Base-by-base conservation (phyloP, 2,797 vertebrate species). In the Schizothorax lantsangensis region DNA sequence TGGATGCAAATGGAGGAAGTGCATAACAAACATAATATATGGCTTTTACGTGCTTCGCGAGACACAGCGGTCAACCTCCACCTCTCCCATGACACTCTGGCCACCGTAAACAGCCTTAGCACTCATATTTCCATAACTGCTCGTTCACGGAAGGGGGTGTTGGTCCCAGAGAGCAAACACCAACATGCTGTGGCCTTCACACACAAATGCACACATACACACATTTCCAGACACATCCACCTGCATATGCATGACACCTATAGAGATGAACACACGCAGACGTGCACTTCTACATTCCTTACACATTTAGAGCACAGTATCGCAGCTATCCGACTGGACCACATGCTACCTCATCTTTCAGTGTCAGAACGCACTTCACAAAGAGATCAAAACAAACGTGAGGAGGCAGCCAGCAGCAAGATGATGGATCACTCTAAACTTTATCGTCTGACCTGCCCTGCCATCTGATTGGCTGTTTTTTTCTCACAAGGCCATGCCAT, bases 321-420 rank as follows among this genome's bases (percentile, higher is more conserved):
- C 14, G 15, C 59, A 66, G 40, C 45, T 38, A 66, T 71, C 83
- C 2, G 79, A 89, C 79, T 83, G 47, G 49, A 89, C 92, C 93
- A 93, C 92, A 94, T 90, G 93, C 89, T 90, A 90, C 93, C 91
- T 94, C 94, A 94, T 95, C 94, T 91, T 92, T 96, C 95, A 95
- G 93, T 95, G 94, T 95, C 94, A 94, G 91, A 6, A 66, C 75
- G 75, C 62, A 88, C 91, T 88, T 86, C 89, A 93, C 92, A 93
- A 93, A 95, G 92, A 95, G 93, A 94, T 95, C 94, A 93, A 93
- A 95, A 95, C 95, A 94, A 95, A 95, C 93, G 93, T 89, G 91
- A 83, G 93, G 89, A 92, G 93, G 92, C 94, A 93, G 92, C 91
- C 91, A 91, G 64, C 89, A 59, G 90, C 54, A 88, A 90, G 91